Evolutionary conservation across 2,113 vertebrate species (phyloP).

Genomic region (Limnothrissa miodon): DNA sequence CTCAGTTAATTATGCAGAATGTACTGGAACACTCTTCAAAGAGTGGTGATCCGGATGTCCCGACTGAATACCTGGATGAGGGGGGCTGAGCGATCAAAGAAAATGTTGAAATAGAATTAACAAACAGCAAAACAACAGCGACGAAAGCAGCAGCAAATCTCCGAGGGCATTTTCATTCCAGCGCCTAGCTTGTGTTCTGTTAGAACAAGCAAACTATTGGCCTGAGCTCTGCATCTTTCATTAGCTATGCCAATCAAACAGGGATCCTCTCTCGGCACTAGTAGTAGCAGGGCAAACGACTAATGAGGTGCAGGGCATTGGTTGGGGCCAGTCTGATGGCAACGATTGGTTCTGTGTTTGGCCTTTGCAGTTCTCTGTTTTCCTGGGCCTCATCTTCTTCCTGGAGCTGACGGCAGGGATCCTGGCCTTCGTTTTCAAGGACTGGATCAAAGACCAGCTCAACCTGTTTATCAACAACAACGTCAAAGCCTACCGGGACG

Average conservation of each 20-base stretch:
- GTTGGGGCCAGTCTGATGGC: constrained; percentile 17
- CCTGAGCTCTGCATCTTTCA: background rate
- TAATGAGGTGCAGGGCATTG: background rate
- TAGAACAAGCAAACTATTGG: background rate
- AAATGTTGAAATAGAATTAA: background rate
- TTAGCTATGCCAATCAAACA: background rate
- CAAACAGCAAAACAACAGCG: constrained; percentile 6
- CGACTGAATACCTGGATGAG: background rate
- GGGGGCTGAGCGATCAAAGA: background rate
- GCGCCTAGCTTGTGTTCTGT: background rate
- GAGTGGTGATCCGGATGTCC: background rate
- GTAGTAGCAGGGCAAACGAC: background rate
- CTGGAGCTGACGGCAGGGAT: constrained; percentile 87
- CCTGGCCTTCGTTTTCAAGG: constrained; percentile 89
- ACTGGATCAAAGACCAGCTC: constrained; percentile 94
- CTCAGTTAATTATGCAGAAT: constrained; percentile 10
- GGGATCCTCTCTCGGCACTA: background rate
- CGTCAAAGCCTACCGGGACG: constrained; percentile 87
- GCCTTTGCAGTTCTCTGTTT: constrained; percentile 82
- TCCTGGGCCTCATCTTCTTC: constrained; percentile 91
- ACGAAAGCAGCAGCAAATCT: background rate
- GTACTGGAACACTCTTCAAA: background rate
- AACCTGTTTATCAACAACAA: constrained; percentile 94
- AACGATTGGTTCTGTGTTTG: background rate
- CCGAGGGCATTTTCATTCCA: background rate